phyloP scores from a whole-genome alignment of 2,113 vertebrate species.

The Ia io region DNA sequence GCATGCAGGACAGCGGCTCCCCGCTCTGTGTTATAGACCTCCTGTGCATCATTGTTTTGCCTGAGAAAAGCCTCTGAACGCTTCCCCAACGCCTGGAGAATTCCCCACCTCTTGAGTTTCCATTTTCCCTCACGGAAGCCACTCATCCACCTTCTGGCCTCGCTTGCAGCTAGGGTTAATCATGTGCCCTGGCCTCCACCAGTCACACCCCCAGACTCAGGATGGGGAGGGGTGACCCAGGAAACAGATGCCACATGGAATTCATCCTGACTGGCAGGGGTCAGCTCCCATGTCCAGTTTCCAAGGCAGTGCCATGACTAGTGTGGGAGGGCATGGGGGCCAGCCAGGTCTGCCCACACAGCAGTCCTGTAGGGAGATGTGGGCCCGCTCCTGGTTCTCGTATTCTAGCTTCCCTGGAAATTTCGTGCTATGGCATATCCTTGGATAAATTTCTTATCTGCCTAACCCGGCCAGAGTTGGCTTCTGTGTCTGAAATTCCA shows the following conservation, averaged over 20 bases:
- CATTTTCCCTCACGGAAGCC: neutral
- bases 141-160: neutral
- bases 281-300: neutral
- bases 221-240: neutral
- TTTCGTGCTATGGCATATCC: no score
- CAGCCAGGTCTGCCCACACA: neutral
- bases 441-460: neutral
- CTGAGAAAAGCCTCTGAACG: neutral
- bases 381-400: neutral
- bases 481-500: neutral
- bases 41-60: neutral
- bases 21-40: fast-evolving
- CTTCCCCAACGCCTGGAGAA: neutral
- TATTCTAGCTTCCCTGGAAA: neutral
- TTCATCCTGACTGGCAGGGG: neutral
- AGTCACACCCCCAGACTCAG: neutral
- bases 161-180: neutral
- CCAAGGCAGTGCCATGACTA: neutral
- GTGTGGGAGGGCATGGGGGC: no score
- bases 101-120: neutral
- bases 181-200: neutral
- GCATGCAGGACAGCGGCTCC: fast-evolving
- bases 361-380: neutral
- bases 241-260: neutral
- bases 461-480: neutral